Base-by-base conservation (phyloP, 2,797 vertebrate genomes). In the Geotrypetes seraphini region DNA sequence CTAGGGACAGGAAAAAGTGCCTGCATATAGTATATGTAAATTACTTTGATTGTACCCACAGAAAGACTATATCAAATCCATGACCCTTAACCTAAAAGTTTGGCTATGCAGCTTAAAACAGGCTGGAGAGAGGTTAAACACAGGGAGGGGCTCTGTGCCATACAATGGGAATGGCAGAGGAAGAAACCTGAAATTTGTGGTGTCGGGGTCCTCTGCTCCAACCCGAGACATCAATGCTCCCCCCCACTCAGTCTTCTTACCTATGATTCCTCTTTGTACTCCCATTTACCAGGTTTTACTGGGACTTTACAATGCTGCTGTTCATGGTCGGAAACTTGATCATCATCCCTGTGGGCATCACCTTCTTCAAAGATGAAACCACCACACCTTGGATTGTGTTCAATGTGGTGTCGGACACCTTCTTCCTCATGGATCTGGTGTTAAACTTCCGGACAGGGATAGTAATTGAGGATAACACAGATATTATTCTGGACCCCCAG, bases 261-360 rank as follows among this genome's bases (percentile, higher is more conserved):
- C 50, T 35, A 37, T 57, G 38, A 56, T 42, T 62, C 33, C 55
- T 64, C 49, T 63, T 49, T 66, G 12, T 18, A 4, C 14, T n/a
- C 8, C 12, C 13, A 16, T 43, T 0, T 38, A 43, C 4, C 59
- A 99, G 95, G 83, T 99, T 99, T 72, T 99, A 97, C 61, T 99
- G 95, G 95, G 95, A 99, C 77, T 95, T 99, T 78, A 89, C 88
- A 1, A 97, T 97, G 95, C 73, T 97, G 34, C 84, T 99, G 47
- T 96, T 99, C 67, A 99, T 99, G 95, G 95, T 99, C 45, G 95
- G 94, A 7, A 99, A 99, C 69, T 77, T 99, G 44, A 96, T 99
- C 71, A 94, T 99, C 74, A 97, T 99, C 43, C 95, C 94, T 0
- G 95, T 97, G 50, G 95, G 95, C 60, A 99, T 97, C 78, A 97